phyloP scores from a whole-genome alignment of 2,888 invertebrate species.

The Erannis defoliaria region DNA sequence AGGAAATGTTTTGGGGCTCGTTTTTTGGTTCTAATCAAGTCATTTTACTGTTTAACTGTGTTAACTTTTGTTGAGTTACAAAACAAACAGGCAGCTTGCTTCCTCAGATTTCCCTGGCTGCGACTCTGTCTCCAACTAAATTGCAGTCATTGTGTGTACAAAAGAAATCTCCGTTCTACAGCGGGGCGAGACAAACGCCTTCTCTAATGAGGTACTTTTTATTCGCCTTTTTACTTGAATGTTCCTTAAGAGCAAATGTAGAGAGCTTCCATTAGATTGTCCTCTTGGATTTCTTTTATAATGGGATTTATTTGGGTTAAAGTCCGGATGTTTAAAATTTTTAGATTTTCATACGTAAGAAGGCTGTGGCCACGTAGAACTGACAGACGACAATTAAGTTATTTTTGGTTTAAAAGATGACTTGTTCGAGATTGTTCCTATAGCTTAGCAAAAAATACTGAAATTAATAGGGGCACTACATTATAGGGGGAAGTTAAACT shows the following conservation, averaged over 20 bases:
- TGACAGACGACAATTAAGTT: no score
- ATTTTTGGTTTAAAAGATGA: no score
- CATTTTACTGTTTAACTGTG: background rate
- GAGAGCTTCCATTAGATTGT: constrained; percentile 31
- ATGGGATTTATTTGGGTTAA: constrained; percentile 1
- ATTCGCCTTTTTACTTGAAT: constrained; percentile 33
- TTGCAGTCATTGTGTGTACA: constrained; percentile 50
- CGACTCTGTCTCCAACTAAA: constrained; percentile 38
- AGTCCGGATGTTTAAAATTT: constrained; percentile 8
- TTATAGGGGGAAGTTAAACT: no score
- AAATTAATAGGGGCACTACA: no score
- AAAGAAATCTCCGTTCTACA: constrained; percentile 42
- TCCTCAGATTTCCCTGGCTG: constrained; percentile 1
- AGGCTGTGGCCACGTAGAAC: no score
- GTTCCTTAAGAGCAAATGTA: constrained; percentile 31
- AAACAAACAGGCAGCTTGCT: background rate
- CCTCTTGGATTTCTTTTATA: constrained; percentile 27
- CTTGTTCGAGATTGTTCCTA: no score
- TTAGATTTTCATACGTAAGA: background rate
- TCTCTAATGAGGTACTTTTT: constrained; percentile 45
- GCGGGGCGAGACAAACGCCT: constrained; percentile 41
- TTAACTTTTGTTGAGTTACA: background rate
- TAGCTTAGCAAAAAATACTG: no score
- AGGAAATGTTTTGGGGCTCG: no score
- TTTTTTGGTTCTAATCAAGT: background rate